A percentile compares a stretch with the other conserved stretches of the same genome.
Evolutionary conservation across 1,140 invertebrate species (phyloP).

Genomic region (Meloidogyne hapla): DNA sequence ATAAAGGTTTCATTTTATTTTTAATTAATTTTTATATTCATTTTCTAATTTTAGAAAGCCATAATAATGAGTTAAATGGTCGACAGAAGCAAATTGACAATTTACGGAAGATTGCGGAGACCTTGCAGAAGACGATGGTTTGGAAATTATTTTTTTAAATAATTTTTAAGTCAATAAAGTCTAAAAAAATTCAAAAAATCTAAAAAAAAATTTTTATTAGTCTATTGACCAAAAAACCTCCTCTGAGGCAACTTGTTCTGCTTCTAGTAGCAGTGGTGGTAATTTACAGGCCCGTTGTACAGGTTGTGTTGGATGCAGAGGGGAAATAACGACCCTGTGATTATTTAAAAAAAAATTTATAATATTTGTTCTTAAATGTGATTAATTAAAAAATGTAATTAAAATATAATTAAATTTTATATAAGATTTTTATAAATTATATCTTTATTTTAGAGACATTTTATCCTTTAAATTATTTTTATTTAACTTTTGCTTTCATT

Average conservation of each 20-base stretch:
- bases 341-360: background rate
- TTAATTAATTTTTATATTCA: background rate
- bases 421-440: background rate
- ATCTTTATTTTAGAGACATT: too few relatives aligned
- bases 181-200: background rate
- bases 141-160: background rate
- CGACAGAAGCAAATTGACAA: background rate
- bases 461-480: too few relatives aligned
- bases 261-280: background rate
- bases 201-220: background rate
- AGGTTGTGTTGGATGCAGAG: conserved; percentile 35
- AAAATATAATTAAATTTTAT: background rate
- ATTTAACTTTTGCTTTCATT: too few relatives aligned
- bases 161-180: background rate
- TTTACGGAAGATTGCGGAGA: background rate
- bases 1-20: background rate
- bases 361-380: background rate
- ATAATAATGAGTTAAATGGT: background rate
- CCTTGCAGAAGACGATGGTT: background rate
- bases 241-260: background rate
- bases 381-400: background rate
- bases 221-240: background rate
- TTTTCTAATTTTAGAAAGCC: background rate
- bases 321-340: conserved; percentile 34
- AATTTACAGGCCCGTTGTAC: conserved; percentile 20